Conservation (phyloP, 2,888 invertebrate genomes). For the Dryococelus australis region DNA sequence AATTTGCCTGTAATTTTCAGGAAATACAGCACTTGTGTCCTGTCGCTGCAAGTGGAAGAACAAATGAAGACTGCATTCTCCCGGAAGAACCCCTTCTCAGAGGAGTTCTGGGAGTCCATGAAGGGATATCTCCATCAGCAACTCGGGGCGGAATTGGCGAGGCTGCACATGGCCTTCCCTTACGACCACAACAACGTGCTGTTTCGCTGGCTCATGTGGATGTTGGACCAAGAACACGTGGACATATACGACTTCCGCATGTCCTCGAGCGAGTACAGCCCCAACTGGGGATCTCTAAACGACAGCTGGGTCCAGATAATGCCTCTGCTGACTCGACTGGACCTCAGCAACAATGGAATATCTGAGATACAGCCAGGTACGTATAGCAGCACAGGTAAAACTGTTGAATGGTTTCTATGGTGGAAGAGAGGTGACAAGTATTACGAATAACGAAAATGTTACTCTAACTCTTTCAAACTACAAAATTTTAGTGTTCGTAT, state of each 20-base stretch:
- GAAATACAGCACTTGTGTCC: not conserved
- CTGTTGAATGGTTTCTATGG: too few species aligned
- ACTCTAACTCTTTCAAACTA: too few species aligned
- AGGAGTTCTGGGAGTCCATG: not conserved
- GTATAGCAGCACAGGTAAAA: too few species aligned
- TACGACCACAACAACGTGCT: not conserved
- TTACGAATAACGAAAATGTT: too few species aligned
- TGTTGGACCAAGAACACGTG: not conserved
- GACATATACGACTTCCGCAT: conserved; percentile 21
- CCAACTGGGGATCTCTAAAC: not conserved
- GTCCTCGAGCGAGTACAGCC: not conserved
- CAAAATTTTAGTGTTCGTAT: too few species aligned
- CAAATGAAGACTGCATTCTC: not conserved
- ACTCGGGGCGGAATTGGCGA: not conserved
- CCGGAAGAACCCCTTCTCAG: not conserved
- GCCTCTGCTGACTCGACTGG: not conserved
- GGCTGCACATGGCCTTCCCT: not conserved
- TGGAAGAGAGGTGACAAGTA: too few species aligned
- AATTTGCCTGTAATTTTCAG: not conserved
- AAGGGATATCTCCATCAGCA: not conserved
- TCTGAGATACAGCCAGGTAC: not conserved
- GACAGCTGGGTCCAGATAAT: not conserved
- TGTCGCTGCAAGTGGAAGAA: not conserved
- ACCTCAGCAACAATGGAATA: not conserved
- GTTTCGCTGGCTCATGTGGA: not conserved